Evolutionary conservation across 2,113 vertebrate species (phyloP), one percentile per base, ranked within the genome.

Genomic region (Grus americana): DNA sequence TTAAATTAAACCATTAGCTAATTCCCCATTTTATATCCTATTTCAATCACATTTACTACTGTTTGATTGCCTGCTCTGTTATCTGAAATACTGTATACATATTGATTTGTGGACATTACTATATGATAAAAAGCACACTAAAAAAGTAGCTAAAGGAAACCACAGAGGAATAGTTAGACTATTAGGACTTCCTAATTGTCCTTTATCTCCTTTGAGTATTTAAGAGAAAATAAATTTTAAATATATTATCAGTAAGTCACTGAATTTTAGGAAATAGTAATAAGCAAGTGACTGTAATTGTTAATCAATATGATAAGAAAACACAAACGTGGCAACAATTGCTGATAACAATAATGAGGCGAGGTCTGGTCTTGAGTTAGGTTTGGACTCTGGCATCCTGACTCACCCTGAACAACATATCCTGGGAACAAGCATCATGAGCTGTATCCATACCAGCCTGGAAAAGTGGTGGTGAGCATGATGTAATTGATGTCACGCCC

Each of bases 1-100:
- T 95, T 95, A 94, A 85, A 96, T 86, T 82, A 91, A 96, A 85
- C 38, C 61, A 78, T 86, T 73, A 88, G 46, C 72, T 95, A 93
- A 96, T 93, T 94, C 66, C 27, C 49, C 6, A 17, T 62, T 95
- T 93, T 94, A 95, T 88, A 94, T 88, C 81, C 58, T 79, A 87
- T 79, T 95, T 90, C 85, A 82, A 88, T 90, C 87, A 94, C 62
- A 79, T 95, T 94, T 91, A 91, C 52, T 90, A 62, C 81, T 61
- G 9, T 91, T 91, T 93, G 66, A 85, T 90, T 90, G 44, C 78
- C 40, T 82, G 15, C 12, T 79, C 46, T 54, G 73, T 85, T 92
- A 92, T 89, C 73, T 79, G 87, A 91, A 96, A 94, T 90, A 66
- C 66, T 88, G 68, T 79, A 89, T 52, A 79, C 3, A 42, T 90